Evolutionary conservation across 2,888 invertebrate species (phyloP), one percentile per base, ranked within the genome.

Genomic region (Stenchaetothrips biformis): DNA sequence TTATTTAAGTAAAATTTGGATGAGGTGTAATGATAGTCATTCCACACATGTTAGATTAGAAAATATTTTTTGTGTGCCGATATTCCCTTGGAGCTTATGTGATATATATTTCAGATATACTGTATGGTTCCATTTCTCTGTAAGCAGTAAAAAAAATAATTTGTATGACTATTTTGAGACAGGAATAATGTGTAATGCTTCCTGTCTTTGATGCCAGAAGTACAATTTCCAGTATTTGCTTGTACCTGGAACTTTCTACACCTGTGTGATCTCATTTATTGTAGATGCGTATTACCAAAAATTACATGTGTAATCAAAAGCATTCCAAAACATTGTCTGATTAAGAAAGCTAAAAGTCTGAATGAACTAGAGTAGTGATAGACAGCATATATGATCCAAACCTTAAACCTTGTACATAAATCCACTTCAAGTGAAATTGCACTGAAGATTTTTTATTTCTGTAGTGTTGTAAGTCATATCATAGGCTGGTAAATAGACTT

Each of bases 171-270:
- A 37, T 37, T 37, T 37, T 37, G 1, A 37, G 37, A 37, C 37
- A 37, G 37, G 37, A 37, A 37, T 37, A 37, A 37, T 37, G 37
- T 37, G 37, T 37, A 37, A 37, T 37, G 37, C 37, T 37, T 37
- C 37, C 37, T 37, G 37, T 37, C 37, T 37, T 37, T 37, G 37
- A 37, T 37, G 37, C 37, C 37, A 37, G 37, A 37, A 37, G 37
- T 37, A 37, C 37, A 37, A 74, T 11, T 74, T 74, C 67, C 67
- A 74, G 67, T 74, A 74, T 74, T 74, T n/a, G 11, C 67, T 74
- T 74, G 67, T 74, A 74, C 67, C 67, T 74, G 67, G 67, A 74
- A 74, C 67, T 11, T 74, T 74, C 67, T 25, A 74, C 67, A 74
- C 25, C 25, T 21, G 25, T 74, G 67, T 74, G 67, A 74, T 74